Percentiles rank a stretch among this genome's conserved stretches.
phyloP scores from a whole-genome alignment of 2,113 vertebrate genomes.

The Isichthys henryi region DNA sequence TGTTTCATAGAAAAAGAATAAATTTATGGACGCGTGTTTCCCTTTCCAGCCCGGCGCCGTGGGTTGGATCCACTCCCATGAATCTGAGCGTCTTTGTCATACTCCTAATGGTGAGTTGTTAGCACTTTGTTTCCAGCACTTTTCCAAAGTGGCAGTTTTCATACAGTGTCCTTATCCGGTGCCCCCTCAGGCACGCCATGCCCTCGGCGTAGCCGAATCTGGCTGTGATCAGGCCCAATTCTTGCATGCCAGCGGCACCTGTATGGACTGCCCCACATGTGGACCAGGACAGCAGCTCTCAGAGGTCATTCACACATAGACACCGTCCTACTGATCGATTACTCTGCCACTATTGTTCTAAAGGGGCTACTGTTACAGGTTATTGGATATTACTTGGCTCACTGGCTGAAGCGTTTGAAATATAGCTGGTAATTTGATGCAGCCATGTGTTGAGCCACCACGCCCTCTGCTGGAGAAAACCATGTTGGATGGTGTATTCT shows the following conservation, averaged over 20 bases:
- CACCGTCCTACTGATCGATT: not conserved
- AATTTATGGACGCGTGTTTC: not conserved
- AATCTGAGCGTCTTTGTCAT: constrained; percentile 15
- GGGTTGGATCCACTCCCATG: not conserved
- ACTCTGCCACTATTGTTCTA: not conserved
- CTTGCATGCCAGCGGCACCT: constrained; percentile 38
- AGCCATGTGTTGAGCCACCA: not conserved
- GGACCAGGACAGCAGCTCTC: constrained; percentile 45
- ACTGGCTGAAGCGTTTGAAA: not conserved
- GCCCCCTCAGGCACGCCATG: constrained; percentile 29
- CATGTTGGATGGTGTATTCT: not conserved
- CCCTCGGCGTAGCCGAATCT: constrained; percentile 27
- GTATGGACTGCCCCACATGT: constrained; percentile 41
- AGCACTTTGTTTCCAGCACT: not conserved
- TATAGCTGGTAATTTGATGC: not conserved
- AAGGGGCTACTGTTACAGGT: not conserved
- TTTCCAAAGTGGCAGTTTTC: not conserved
- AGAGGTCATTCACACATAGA: constrained; percentile 32
- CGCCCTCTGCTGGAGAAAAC: not conserved
- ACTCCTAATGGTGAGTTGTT: constrained; percentile 37
- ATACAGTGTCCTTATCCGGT: not conserved
- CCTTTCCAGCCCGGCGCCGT: not conserved
- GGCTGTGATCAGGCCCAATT: constrained; percentile 47
- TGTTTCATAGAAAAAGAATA: not conserved
- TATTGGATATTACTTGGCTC: not conserved